Percentiles rank a stretch among this genome's conserved stretches.
phyloP scores from a whole-genome alignment of 2,797 vertebrate genomes.

The Hybognathus amarus region DNA sequence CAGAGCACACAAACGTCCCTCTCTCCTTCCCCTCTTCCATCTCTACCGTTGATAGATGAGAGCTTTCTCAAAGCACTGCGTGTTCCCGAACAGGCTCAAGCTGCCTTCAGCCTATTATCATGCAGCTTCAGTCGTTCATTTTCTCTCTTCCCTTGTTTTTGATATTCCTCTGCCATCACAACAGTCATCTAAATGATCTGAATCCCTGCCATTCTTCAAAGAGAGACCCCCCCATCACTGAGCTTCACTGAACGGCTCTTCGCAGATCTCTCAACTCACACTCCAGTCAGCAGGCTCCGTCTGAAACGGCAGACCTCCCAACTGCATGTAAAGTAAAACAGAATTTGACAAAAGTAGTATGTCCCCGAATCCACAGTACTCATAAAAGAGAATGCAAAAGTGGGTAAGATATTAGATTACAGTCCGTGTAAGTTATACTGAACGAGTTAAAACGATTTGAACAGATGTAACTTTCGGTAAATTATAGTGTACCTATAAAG shows the following conservation, averaged over 20 bases:
- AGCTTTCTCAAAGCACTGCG: slow-evolving; percentile 39
- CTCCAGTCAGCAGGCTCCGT: not conserved
- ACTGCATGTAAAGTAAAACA: no score
- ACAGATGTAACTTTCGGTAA: no score
- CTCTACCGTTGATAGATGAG: slow-evolving; percentile 38
- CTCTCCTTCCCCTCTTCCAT: slow-evolving; percentile 7
- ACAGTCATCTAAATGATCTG: slow-evolving; percentile 35
- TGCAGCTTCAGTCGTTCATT: slow-evolving; percentile 21
- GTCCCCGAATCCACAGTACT: not conserved
- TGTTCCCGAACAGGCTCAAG: slow-evolving; percentile 26
- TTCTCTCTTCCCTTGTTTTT: slow-evolving; percentile 15
- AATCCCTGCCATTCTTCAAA: slow-evolving; percentile 47
- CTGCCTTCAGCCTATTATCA: slow-evolving; percentile 43
- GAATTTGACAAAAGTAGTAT: not conserved
- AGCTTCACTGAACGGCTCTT: slow-evolving; percentile 26
- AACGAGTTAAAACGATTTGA: no score
- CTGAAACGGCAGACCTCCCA: not conserved
- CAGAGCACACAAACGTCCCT: slow-evolving; percentile 38
- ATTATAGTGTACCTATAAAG: no score
- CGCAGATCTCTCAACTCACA: slow-evolving; percentile 25
- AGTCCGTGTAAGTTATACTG: no score
- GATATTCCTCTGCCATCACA: slow-evolving; percentile 41
- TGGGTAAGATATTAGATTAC: not conserved
- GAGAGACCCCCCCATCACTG: slow-evolving; percentile 9
- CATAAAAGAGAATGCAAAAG: not conserved